phyloP scores from a whole-genome alignment of 2,113 vertebrate species.

The Albula goreensis region DNA sequence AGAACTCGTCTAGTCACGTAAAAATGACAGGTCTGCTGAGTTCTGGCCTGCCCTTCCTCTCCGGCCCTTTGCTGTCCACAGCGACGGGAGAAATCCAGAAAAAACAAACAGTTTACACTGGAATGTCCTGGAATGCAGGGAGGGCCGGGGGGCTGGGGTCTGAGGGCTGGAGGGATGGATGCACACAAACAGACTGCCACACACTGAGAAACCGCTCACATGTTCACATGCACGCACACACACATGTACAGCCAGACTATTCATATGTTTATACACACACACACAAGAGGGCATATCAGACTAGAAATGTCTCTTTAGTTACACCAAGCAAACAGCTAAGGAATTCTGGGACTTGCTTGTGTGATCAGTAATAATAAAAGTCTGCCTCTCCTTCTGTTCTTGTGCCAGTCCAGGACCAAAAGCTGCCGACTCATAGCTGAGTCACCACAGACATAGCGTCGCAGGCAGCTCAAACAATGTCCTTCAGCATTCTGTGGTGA shows the following conservation, averaged over 20 bases:
- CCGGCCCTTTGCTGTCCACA: not conserved
- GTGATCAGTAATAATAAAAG: too few relatives aligned
- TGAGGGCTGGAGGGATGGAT: not conserved
- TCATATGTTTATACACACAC: not conserved
- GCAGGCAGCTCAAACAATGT: not conserved
- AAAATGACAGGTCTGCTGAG: not conserved
- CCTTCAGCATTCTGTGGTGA: not conserved
- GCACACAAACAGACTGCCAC: not conserved
- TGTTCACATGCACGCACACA: not conserved
- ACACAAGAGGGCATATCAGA: not conserved
- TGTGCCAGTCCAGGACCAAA: too few relatives aligned
- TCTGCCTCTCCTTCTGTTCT: too few relatives aligned
- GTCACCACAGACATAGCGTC: not conserved
- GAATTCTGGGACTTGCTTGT: not conserved
- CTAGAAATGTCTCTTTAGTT: not conserved
- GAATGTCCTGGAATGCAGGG: slow-evolving; percentile 33
- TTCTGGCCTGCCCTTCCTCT: not conserved
- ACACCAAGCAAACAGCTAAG: not conserved
- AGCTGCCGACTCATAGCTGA: too few relatives aligned
- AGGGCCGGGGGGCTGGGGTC: not conserved
- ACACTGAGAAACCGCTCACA: not conserved
- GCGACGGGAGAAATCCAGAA: slow-evolving; percentile 1
- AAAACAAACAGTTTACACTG: slow-evolving; percentile 30
- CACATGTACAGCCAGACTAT: not conserved
- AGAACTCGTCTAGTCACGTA: not conserved